These are phyloP conservation scores for Villa cingulata DNA, from an alignment of 2,888 invertebrate species.

Conservation along the genomic window DNA sequence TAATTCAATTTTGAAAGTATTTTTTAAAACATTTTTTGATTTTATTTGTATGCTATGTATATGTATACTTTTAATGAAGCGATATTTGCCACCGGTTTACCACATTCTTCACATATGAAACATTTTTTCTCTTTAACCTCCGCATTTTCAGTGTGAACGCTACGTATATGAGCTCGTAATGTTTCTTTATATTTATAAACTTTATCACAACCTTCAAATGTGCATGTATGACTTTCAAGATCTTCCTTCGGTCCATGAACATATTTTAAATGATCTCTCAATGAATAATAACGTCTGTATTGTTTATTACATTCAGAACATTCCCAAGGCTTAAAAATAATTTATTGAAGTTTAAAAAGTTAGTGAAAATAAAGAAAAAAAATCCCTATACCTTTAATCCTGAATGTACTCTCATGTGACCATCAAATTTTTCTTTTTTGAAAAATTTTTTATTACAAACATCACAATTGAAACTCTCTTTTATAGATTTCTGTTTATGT, in stretches of 20 bases:
- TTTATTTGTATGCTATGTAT: too few species aligned
- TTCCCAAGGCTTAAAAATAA: conserved; percentile 3
- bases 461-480: conserved; percentile 4
- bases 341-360: too few species aligned
- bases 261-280: background rate
- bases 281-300: background rate
- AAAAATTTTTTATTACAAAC: conserved; percentile 10
- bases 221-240: background rate
- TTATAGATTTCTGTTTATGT: too few species aligned
- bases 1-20: too few species aligned
- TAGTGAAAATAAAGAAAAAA: too few species aligned
- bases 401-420: conserved; percentile 11
- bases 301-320: conserved; percentile 4
- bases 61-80: conserved; percentile 3
- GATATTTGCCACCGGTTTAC: conserved; percentile 4
- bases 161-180: conserved; percentile 5
- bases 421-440: conserved; percentile 7
- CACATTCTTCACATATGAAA: conserved; percentile 9
- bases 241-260: background rate
- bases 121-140: background rate
- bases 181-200: conserved; percentile 9
- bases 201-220: conserved; percentile 9
- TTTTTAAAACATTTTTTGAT: too few species aligned
- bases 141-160: background rate
- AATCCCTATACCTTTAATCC: conserved; percentile 8